Base-by-base conservation (phyloP, 2,797 vertebrate species). In the Echiichthys vipera region DNA sequence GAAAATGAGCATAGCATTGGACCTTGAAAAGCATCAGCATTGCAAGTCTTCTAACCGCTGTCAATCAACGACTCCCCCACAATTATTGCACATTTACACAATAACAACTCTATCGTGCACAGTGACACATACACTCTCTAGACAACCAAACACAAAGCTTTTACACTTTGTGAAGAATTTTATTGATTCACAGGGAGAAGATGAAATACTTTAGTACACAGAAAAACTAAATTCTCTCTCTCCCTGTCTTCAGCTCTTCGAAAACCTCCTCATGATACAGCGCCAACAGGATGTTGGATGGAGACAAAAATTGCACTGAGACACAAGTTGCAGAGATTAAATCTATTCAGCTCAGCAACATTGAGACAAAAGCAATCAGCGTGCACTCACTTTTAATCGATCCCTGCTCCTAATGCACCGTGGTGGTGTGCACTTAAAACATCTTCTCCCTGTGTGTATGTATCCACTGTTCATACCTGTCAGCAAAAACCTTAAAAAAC, bases 21-120 rank as follows among this genome's bases (percentile, higher is more conserved):
- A n/a, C n/a, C n/a, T n/a, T n/a, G n/a, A n/a, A n/a, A n/a, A 59
- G 47, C 53, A 55, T 49, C 34, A 65, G 17, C 40, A n/a, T 56
- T 27, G 37, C 24, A 24, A 46, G 46, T 12, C n/a, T 32, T 67
- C 14, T 43, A 54, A 61, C 11, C 27, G 40, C 27, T 56, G 8
- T 39, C 1, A 2, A 59, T 51, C 36, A 47, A 13, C 7, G 20
- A 6, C 25, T 9, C 18, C n/a, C n/a, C n/a, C n/a, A n/a, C n/a
- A n/a, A n/a, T n/a, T n/a, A n/a, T n/a, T n/a, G n/a, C n/a, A n/a
- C n/a, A n/a, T n/a, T n/a, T n/a, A n/a, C n/a, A n/a, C n/a, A n/a
- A n/a, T n/a, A n/a, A n/a, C n/a, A n/a, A n/a, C n/a, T n/a, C n/a
- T n/a, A n/a, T n/a, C n/a, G n/a, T n/a, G n/a, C n/a, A n/a, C n/a